Base-by-base conservation (phyloP, 2,888 invertebrate species). In the Drosophila siamana region DNA sequence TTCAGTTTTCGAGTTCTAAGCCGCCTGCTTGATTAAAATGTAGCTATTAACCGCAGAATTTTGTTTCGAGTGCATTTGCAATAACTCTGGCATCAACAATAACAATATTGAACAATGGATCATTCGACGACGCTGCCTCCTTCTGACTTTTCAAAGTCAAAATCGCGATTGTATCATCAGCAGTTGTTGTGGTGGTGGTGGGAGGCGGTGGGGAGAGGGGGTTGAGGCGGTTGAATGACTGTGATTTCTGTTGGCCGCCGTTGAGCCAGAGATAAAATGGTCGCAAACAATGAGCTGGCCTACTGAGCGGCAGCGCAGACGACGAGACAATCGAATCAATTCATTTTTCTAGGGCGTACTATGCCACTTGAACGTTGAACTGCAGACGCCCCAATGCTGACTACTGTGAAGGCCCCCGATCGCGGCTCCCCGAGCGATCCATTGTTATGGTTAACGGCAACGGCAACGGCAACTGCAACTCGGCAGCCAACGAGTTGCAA, bases 301-400 rank as follows among this genome's bases (percentile, higher is more conserved):
- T 72, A 81, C 67, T 72, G 65, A 71, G 70, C 68, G 62, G 44
- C 44, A 26, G 66, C 44, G 40, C 64, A n/a, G n/a, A n/a, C n/a
- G n/a, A n/a, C 67, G 68, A 83, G 75, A 88, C 86, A 86, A 86
- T 86, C 86, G 86, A 88, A 88, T 86, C 88, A 86, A 86, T 86
- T 88, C 86, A 86, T 86, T 90, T 84, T 90, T 86, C 88, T 90
- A 90, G 90, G 90, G 91, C 91, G 91, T 90, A 88, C 88, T 86
- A 79, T 88, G 90, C 91, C 90, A 91, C 90, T 90, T 90, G 91
- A 90, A 90, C 90, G 90, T 90, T 90, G 90, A 90, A 90, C 90
- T 89, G 91, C 91, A 90, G 90, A 91, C 90, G 90, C 91, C 90
- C 90, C 90, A 88, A 88, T 84, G 85, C 73, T 90, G 90, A 90